These are phyloP conservation scores for Tenualosa thibaudeaui DNA, from an alignment of 2,797 vertebrate species.

Conservation along the genomic window DNA sequence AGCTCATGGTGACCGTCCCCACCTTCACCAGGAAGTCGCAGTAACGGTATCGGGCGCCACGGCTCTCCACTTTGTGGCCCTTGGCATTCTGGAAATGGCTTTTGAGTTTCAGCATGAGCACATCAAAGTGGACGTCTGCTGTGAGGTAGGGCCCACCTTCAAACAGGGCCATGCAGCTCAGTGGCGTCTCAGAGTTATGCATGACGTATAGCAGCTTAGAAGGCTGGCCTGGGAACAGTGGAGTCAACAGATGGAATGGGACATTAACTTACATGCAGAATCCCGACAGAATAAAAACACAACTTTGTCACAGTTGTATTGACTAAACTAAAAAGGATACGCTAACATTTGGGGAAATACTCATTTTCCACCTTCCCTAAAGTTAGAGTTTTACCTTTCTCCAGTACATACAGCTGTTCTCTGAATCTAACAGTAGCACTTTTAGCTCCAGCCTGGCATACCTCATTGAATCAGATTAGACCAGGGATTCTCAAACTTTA, in stretches of 20 bases:
- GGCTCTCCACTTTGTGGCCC: constrained; percentile 94
- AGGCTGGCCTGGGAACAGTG: constrained; percentile 80
- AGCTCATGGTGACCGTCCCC: constrained; percentile 92
- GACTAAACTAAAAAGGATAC: not conserved
- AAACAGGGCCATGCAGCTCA: constrained; percentile 92
- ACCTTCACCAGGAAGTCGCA: constrained; percentile 96
- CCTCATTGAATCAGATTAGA: too few relatives aligned
- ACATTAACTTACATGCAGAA: not conserved
- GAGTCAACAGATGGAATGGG: not conserved
- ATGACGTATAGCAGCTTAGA: constrained; percentile 95
- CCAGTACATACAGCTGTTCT: too few relatives aligned
- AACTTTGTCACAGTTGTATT: not conserved
- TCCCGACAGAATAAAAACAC: not conserved
- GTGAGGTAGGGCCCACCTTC: constrained; percentile 90
- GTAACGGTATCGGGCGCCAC: constrained; percentile 91
- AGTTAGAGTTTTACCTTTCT: too few relatives aligned
- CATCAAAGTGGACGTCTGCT: constrained; percentile 92
- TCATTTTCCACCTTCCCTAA: too few relatives aligned
- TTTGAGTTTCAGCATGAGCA: constrained; percentile 96
- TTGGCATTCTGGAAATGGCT: constrained; percentile 98
- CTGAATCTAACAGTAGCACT: too few relatives aligned
- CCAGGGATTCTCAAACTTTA: too few relatives aligned
- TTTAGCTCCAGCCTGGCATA: too few relatives aligned
- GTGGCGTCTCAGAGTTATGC: constrained; percentile 93
- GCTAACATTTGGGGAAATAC: too few relatives aligned